These are phyloP conservation scores for Wiebesia pumilae DNA, from an alignment of 1,140 invertebrate genomes.

Conservation along the genomic window DNA sequence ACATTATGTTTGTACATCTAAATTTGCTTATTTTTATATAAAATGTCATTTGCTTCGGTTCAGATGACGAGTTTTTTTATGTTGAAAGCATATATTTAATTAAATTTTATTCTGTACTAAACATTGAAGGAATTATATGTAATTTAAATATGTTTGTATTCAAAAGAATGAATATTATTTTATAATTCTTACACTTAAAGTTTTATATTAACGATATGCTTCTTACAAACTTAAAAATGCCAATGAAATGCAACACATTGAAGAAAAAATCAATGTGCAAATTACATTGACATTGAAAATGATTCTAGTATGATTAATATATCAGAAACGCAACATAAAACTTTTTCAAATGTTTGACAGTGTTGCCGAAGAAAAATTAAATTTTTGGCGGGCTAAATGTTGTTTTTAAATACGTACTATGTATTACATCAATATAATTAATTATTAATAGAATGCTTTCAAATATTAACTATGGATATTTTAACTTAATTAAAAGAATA, in stretches of 20 bases:
- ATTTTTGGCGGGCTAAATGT: slow-evolving; percentile 45
- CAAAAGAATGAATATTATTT: background rate
- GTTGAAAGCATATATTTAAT: no score
- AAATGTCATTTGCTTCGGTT: background rate
- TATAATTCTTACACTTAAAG: background rate
- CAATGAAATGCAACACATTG: slow-evolving; percentile 2
- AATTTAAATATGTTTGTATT: background rate
- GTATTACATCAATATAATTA: background rate
- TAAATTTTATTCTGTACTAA: no score
- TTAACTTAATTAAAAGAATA: no score
- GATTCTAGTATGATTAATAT: slow-evolving; percentile 25
- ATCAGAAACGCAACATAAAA: background rate
- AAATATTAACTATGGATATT: background rate
- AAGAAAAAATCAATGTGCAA: slow-evolving; percentile 45
- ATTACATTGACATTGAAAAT: slow-evolving; percentile 51
- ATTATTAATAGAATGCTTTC: background rate
- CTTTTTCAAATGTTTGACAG: slow-evolving; percentile 41
- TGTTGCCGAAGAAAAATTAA: slow-evolving; percentile 46
- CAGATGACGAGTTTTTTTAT: no score
- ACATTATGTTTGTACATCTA: background rate
- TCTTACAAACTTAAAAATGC: background rate
- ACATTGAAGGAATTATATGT: no score
- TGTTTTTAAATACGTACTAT: background rate
- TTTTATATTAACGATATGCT: background rate
- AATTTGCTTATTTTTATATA: background rate